Conservation (phyloP, 1,140 invertebrate genomes). For the Ceratosolen solmsi region DNA sequence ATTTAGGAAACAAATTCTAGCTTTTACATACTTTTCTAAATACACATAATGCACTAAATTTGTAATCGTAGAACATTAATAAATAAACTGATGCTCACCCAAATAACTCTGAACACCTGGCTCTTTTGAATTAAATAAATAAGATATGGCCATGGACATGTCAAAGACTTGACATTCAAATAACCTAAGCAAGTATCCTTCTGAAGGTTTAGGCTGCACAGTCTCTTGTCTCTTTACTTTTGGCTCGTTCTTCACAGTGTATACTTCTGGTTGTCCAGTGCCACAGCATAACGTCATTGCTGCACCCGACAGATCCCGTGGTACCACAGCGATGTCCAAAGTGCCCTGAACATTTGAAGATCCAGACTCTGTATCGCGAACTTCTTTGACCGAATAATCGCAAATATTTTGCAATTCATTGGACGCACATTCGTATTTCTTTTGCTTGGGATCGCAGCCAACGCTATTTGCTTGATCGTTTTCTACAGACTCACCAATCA, state of each 20-base stretch:
- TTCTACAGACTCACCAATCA: slow-evolving; percentile 55
- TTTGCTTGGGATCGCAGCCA: slow-evolving; percentile 41
- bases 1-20: too few relatives aligned
- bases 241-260: slow-evolving; percentile 58
- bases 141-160: slow-evolving; percentile 97
- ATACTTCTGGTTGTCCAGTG: slow-evolving; percentile 61
- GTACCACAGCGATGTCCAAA: slow-evolving; percentile 46
- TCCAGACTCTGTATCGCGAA: slow-evolving; percentile 47
- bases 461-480: slow-evolving; percentile 46
- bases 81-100: too few relatives aligned
- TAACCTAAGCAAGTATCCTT: slow-evolving; percentile 84
- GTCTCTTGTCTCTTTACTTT: slow-evolving; percentile 65
- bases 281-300: slow-evolving; percentile 72
- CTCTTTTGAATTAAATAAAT: slow-evolving; percentile 99
- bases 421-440: slow-evolving; percentile 29
- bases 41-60: too few relatives aligned
- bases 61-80: too few relatives aligned
- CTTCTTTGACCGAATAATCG: slow-evolving; percentile 54
- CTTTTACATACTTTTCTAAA: too few relatives aligned
- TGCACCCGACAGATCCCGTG: slow-evolving; percentile 64
- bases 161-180: slow-evolving; percentile 98
- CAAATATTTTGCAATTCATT: slow-evolving; percentile 52
- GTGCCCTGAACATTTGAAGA: slow-evolving; percentile 5
- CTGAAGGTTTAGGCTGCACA: slow-evolving; percentile 68
- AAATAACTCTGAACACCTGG: slow-evolving; percentile 96